A percentile compares a stretch with the other conserved stretches of the same genome.
These are phyloP conservation scores for Indri indri DNA, from an alignment of 2,113 vertebrate species.

Conservation along the genomic window DNA sequence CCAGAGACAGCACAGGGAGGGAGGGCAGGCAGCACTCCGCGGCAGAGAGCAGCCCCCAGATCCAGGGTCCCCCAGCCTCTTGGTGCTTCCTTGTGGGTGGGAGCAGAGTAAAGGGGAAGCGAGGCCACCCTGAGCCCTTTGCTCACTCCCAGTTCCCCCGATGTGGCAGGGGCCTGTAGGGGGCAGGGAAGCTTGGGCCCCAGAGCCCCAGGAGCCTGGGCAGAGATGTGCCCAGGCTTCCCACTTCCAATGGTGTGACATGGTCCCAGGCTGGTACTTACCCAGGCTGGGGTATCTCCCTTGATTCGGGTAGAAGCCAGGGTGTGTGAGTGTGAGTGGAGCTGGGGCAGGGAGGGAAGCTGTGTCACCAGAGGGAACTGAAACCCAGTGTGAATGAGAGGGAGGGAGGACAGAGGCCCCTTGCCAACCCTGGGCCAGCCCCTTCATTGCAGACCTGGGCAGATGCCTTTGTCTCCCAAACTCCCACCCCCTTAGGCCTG, in stretches of 20 bases:
- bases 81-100: neutral
- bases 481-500: neutral
- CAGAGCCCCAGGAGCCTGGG: neutral
- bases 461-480: neutral
- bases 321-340: neutral
- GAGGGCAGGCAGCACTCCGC: neutral
- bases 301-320: neutral
- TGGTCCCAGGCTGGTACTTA: neutral
- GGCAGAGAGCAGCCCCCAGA: neutral
- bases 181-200: neutral
- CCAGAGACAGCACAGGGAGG: neutral
- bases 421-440: neutral
- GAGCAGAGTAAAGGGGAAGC: constrained; percentile 40
- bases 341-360: neutral
- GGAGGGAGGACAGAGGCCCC: neutral
- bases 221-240: neutral
- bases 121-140: neutral
- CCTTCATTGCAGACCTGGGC: neutral
- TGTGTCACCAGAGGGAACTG: constrained; percentile 56
- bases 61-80: neutral
- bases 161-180: neutral
- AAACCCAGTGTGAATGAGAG: neutral
- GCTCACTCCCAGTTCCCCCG: constrained; percentile 32
- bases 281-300: neutral
- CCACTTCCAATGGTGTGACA: neutral